Evolutionary conservation across 2,797 vertebrate species (phyloP).

Genomic region (Danio choprae): DNA sequence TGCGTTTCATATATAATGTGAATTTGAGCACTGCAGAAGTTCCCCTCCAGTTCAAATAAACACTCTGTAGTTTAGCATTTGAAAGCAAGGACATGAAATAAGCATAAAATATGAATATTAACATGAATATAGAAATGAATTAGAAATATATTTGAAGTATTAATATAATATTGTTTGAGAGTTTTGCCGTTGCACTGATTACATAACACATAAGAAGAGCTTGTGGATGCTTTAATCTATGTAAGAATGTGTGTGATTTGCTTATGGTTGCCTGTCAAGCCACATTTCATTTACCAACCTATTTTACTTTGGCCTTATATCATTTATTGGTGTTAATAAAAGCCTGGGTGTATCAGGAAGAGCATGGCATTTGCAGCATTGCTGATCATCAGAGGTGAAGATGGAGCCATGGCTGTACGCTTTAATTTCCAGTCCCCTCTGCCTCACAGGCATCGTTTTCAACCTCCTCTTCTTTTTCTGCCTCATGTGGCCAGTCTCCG

Average conservation of each 20-base stretch:
- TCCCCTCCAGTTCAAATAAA: too few relatives aligned
- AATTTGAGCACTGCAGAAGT: too few relatives aligned
- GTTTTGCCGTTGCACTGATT: background rate
- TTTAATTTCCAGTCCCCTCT: constrained; percentile 40
- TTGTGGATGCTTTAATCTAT: constrained; percentile 15
- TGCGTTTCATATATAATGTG: too few relatives aligned
- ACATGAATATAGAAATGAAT: too few relatives aligned
- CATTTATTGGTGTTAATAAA: constrained; percentile 15
- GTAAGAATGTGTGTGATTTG: constrained; percentile 36
- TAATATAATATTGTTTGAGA: background rate
- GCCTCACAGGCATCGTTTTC: background rate
- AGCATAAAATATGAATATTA: too few relatives aligned
- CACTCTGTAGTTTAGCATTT: too few relatives aligned
- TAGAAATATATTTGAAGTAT: background rate
- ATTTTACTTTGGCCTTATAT: constrained; percentile 23
- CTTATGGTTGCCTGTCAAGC: constrained; percentile 38
- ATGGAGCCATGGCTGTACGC: constrained; percentile 29
- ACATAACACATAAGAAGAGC: background rate
- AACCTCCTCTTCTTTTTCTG: constrained; percentile 49
- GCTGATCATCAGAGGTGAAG: background rate
- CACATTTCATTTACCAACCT: constrained; percentile 44
- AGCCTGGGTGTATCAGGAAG: constrained; percentile 26
- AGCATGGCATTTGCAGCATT: background rate
- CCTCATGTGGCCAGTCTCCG: constrained; percentile 26
- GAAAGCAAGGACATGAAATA: too few relatives aligned